Conservation (phyloP, 2,113 vertebrate species). For the Callipepla californica region DNA sequence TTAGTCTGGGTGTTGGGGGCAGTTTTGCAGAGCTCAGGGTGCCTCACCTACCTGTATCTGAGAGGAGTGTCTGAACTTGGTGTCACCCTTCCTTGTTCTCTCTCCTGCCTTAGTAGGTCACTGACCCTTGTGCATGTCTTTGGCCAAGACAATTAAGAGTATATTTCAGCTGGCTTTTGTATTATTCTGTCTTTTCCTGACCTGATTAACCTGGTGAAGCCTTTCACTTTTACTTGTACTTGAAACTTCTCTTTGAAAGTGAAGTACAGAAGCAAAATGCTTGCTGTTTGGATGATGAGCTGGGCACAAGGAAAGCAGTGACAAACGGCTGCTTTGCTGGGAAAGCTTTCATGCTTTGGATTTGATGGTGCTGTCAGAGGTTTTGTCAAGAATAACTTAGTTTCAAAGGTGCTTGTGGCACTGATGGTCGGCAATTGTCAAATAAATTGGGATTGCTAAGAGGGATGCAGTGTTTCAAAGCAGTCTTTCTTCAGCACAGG, state of each 20-base stretch:
- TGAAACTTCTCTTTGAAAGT: neutral
- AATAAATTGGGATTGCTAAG: neutral
- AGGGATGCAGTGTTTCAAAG: neutral
- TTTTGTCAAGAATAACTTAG: neutral
- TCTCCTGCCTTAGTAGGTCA: neutral
- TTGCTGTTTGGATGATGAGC: neutral
- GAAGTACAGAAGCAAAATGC: neutral
- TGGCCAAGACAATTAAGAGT: neutral
- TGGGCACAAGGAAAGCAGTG: neutral
- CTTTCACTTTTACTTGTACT: neutral
- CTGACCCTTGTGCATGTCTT: neutral
- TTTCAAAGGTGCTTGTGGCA: neutral
- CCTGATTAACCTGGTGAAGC: neutral
- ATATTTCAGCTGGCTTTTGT: neutral
- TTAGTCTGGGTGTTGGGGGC: rapidly evolving
- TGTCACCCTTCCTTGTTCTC: neutral
- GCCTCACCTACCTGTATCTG: neutral
- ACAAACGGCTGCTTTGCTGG: neutral
- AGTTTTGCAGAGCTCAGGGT: neutral
- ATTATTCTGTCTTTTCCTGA: neutral
- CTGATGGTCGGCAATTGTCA: neutral
- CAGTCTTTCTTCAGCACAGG: rapidly evolving
- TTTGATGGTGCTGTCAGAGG: neutral
- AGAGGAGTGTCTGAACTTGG: neutral
- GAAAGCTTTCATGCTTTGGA: neutral